Evolutionary conservation across 2,888 invertebrate species (phyloP).

Genomic region (Troides oblongomaculatus): DNA sequence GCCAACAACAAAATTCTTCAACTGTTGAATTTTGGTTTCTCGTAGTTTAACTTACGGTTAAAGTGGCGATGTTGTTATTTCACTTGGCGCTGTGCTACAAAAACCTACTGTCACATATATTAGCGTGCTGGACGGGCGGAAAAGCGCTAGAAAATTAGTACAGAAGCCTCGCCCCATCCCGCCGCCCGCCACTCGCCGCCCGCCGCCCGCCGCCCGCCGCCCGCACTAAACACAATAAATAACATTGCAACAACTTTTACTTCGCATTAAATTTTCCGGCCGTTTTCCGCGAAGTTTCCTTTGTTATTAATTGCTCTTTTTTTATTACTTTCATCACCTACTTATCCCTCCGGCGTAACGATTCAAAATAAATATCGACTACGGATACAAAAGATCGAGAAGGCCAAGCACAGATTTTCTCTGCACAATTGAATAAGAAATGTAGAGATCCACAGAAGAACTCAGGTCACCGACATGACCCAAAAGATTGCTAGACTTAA

Average conservation of each 20-base stretch:
- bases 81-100: constrained; percentile 37
- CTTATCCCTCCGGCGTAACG: too few relatives aligned
- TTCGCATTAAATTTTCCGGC: constrained; percentile 1
- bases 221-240: constrained; percentile 37
- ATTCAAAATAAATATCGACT: too few relatives aligned
- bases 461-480: too few relatives aligned
- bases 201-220: constrained; percentile 17
- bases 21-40: too few relatives aligned
- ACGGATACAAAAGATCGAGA: too few relatives aligned
- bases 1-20: too few relatives aligned
- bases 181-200: constrained; percentile 25
- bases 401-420: too few relatives aligned
- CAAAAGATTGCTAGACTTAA: too few relatives aligned
- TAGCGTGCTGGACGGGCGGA: constrained; percentile 39
- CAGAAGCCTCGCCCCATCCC: constrained; percentile 39
- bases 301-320: not conserved
- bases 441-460: too few relatives aligned
- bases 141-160: constrained; percentile 41
- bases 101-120: constrained; percentile 59
- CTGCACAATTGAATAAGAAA: too few relatives aligned
- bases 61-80: constrained; percentile 1
- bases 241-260: constrained; percentile 11
- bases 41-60: too few relatives aligned
- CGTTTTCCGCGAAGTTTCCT: constrained; percentile 1
- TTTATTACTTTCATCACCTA: not conserved